A percentile compares a stretch with the other conserved stretches of the same genome.
Conservation (phyloP, 2,888 invertebrate species). For the Drosophila prostipennis region DNA sequence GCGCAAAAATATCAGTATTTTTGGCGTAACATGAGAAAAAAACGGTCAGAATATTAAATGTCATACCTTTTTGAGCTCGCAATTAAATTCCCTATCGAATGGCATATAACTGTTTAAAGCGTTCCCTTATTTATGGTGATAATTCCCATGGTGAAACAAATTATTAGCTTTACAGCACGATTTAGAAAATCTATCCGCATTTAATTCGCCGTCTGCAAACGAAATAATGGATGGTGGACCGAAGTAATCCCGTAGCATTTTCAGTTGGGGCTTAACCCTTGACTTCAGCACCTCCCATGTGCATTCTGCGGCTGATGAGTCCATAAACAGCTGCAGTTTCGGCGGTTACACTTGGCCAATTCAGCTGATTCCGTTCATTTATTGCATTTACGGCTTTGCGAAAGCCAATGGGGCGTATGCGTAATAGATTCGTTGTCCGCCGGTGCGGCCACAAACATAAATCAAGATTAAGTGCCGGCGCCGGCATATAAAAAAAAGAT, state of each 20-base stretch:
- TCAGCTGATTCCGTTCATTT: constrained; percentile 10
- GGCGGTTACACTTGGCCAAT: constrained; percentile 6
- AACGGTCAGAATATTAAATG: no score
- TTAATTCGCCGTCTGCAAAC: background rate
- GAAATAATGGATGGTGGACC: background rate
- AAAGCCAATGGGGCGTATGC: constrained; percentile 13
- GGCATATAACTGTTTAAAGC: no score
- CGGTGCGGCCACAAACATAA: background rate
- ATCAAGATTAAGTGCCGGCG: constrained; percentile 6
- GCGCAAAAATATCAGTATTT: no score
- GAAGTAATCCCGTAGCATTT: background rate
- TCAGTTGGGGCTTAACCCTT: background rate
- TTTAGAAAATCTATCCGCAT: background rate
- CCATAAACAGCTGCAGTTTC: constrained; percentile 15
- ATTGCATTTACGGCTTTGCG: background rate
- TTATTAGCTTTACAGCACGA: background rate
- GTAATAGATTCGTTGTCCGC: constrained; percentile 16
- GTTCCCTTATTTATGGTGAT: no score
- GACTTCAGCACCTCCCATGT: background rate
- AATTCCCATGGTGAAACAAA: background rate
- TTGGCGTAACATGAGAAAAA: no score
- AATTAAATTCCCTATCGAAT: no score
- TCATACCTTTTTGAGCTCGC: no score
- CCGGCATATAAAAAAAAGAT: background rate
- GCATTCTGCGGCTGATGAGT: constrained; percentile 3